Evolutionary conservation across 2,888 invertebrate genomes (phyloP).

Genomic region (Colletes collaris): DNA sequence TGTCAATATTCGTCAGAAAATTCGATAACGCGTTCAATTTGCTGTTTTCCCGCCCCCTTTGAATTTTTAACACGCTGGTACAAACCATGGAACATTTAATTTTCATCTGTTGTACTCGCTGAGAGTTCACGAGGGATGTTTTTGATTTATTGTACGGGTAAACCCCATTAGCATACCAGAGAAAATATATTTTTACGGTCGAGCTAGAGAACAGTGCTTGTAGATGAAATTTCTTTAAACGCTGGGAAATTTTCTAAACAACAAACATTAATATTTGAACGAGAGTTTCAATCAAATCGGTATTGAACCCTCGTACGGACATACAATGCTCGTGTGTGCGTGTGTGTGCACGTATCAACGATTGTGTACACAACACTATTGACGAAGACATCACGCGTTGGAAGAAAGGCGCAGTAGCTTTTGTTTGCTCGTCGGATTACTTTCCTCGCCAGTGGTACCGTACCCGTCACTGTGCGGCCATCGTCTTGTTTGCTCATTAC

Average conservation of each 20-base stretch:
- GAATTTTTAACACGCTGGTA: too few relatives aligned
- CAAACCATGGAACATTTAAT: too few relatives aligned
- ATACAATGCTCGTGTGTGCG: not conserved
- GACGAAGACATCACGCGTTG: conserved; percentile 18
- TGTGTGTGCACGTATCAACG: conserved; percentile 13
- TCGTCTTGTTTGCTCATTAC: not conserved
- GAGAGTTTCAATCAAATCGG: not conserved
- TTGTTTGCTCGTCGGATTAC: conserved; percentile 19
- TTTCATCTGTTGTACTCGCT: too few relatives aligned
- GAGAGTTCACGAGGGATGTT: too few relatives aligned
- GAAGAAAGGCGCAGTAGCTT: conserved; percentile 3
- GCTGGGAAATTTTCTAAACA: not conserved
- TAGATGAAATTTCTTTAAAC: too few relatives aligned
- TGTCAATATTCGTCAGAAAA: too few relatives aligned
- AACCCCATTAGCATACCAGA: too few relatives aligned
- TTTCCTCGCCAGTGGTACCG: conserved; percentile 17
- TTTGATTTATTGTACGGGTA: too few relatives aligned
- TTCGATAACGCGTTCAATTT: too few relatives aligned
- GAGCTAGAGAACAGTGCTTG: too few relatives aligned
- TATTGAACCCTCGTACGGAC: not conserved
- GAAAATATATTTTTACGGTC: too few relatives aligned
- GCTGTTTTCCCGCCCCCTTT: too few relatives aligned
- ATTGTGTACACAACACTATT: conserved; percentile 24
- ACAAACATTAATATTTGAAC: not conserved
- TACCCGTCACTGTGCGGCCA: not conserved